Evolutionary conservation across 2,888 invertebrate genomes (phyloP).

Genomic region (Timandra comae): DNA sequence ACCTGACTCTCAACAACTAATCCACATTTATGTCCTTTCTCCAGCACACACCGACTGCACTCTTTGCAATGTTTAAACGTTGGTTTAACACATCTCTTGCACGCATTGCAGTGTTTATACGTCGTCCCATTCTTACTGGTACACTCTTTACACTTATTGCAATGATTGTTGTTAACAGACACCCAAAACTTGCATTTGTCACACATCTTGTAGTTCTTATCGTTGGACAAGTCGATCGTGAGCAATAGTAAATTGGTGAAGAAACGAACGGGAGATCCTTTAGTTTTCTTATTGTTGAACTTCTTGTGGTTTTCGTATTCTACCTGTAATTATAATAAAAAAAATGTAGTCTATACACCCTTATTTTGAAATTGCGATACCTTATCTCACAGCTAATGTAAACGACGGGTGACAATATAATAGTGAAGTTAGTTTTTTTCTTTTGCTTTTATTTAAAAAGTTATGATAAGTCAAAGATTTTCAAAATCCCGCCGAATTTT

Average conservation of each 20-base stretch:
- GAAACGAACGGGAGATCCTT: constrained; percentile 90
- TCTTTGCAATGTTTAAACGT: constrained; percentile 86
- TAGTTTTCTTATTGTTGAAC: constrained; percentile 79
- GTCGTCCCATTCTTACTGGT: constrained; percentile 79
- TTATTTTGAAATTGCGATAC: too few relatives aligned
- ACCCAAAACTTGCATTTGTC: constrained; percentile 83
- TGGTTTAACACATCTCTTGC: constrained; percentile 89
- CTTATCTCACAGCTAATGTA: too few relatives aligned
- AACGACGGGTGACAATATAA: too few relatives aligned
- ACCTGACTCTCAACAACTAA: constrained; percentile 58
- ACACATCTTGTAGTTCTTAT: constrained; percentile 86
- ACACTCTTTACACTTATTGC: constrained; percentile 56
- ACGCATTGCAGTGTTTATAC: constrained; percentile 85
- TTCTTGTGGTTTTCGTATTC: constrained; percentile 87
- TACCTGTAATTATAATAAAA: constrained; percentile 81
- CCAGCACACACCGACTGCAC: constrained; percentile 81
- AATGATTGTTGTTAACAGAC: constrained; percentile 50
- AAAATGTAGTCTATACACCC: too few relatives aligned
- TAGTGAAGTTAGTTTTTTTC: too few relatives aligned
- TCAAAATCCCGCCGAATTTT: too few relatives aligned
- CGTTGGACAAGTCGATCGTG: constrained; percentile 61
- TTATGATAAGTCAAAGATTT: too few relatives aligned
- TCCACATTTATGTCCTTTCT: constrained; percentile 56
- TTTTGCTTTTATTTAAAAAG: too few relatives aligned
- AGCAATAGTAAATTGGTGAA: constrained; percentile 86